phyloP scores from a whole-genome alignment of 2,113 vertebrate genomes.

The Peromyscus maniculatus region DNA sequence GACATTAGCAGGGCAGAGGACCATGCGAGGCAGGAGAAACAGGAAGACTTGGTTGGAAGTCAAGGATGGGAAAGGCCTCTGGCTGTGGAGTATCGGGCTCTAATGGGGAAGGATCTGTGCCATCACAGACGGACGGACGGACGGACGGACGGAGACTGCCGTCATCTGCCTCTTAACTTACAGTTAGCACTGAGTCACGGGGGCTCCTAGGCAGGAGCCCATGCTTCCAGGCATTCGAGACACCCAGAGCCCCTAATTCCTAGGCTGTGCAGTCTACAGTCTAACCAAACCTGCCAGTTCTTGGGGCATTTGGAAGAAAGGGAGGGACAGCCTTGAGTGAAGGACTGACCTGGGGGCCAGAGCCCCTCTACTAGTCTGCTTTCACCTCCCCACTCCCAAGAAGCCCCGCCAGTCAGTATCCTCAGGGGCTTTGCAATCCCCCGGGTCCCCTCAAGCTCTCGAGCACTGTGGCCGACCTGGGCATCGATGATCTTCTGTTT shows the following conservation, averaged over 20 bases:
- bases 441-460: not conserved
- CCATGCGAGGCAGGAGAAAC: too few relatives aligned
- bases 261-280: not conserved
- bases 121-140: accelerated
- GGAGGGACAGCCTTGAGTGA: not conserved
- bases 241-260: not conserved
- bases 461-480: slow-evolving; percentile 89
- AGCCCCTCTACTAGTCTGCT: not conserved
- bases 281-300: not conserved
- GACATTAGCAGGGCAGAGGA: not conserved
- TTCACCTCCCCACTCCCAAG: not conserved
- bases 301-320: not conserved
- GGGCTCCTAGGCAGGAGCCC: not conserved
- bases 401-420: not conserved
- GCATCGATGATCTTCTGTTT: slow-evolving; percentile 99
- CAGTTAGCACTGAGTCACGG: not conserved
- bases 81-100: accelerated
- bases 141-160: not conserved
- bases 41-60: not conserved
- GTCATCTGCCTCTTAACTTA: not conserved
- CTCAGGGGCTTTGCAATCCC: not conserved
- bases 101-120: accelerated
- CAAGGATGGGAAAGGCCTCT: too few relatives aligned
- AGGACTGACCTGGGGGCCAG: not conserved
- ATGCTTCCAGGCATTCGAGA: accelerated